Evolutionary conservation across 2,888 invertebrate genomes (phyloP).

Genomic region (Tipula helvola): DNA sequence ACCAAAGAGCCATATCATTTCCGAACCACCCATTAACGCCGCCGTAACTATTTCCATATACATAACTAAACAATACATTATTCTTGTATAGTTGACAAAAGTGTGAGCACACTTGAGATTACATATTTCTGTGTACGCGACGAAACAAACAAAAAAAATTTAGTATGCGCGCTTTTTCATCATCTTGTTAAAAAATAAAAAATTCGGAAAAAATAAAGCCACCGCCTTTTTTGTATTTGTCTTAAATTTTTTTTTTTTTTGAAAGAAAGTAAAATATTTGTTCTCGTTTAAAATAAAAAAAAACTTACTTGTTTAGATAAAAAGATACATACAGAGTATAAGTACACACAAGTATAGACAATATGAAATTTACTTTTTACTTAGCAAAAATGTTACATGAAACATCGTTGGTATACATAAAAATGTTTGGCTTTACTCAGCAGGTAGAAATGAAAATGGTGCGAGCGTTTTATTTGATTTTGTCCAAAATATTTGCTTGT

Average conservation of each 20-base stretch:
- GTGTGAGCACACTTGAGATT: background rate
- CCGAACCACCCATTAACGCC: background rate
- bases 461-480: background rate
- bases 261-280: background rate
- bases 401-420: background rate
- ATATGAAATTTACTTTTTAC: background rate
- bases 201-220: background rate
- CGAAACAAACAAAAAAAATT: background rate
- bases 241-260: background rate
- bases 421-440: background rate
- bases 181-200: background rate
- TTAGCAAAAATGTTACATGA: background rate
- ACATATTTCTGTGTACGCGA: background rate
- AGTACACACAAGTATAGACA: background rate
- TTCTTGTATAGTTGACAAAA: background rate
- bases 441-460: background rate
- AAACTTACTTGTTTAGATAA: background rate
- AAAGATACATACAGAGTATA: background rate
- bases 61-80: background rate
- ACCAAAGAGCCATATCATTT: background rate
- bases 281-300: background rate
- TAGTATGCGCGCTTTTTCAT: background rate
- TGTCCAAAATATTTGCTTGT: background rate
- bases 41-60: background rate
- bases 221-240: background rate